Evolutionary conservation across 2,797 vertebrate genomes (phyloP).

Genomic region (Anabacerthia variegaticeps): DNA sequence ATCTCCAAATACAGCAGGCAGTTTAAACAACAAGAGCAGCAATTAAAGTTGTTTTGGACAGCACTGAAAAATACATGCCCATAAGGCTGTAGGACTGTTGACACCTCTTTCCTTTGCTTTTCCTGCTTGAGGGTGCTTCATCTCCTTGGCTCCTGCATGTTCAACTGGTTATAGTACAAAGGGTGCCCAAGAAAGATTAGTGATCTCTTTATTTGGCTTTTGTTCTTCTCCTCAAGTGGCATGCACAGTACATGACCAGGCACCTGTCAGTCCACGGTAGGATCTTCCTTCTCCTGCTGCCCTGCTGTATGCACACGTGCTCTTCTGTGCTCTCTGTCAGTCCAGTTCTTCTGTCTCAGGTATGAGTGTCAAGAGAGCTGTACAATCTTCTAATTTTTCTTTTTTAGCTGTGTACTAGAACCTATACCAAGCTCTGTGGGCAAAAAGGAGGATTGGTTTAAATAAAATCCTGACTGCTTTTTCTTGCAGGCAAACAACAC

Average conservation of each 20-base stretch:
- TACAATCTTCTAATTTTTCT: neutral
- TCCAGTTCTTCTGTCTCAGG: neutral
- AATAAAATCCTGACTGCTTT: neutral
- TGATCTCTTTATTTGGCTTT: neutral
- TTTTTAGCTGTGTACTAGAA: neutral
- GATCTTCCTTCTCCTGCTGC: neutral
- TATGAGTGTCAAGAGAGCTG: neutral
- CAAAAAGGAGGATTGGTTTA: neutral
- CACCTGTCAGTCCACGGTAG: neutral
- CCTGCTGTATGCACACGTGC: neutral
- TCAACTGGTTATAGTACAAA: neutral
- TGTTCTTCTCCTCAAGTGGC: neutral
- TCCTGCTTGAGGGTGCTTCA: neutral
- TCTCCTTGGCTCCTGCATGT: neutral
- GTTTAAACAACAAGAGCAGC: neutral
- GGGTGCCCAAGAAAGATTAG: neutral
- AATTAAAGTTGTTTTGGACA: neutral
- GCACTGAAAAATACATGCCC: neutral
- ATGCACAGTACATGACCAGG: neutral
- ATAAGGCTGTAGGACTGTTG: neutral
- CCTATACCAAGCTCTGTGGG: neutral
- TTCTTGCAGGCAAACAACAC: conserved; percentile 85
- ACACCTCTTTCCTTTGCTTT: neutral
- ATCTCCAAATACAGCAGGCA: neutral
- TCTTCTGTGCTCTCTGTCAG: neutral